Conservation (phyloP, 1,140 invertebrate species). For the Anadara kagoshimensis region DNA sequence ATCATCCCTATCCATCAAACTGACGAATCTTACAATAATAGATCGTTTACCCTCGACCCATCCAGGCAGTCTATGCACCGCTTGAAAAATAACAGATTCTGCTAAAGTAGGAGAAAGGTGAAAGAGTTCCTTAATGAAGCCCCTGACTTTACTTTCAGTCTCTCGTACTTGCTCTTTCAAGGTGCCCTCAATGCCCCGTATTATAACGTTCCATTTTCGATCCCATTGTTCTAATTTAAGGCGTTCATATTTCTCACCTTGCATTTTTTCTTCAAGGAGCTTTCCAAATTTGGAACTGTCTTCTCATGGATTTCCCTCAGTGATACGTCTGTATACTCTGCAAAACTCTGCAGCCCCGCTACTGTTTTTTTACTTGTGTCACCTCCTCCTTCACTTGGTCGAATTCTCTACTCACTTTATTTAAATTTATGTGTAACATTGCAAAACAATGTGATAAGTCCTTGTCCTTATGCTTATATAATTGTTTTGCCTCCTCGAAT, state of each 20-base stretch:
- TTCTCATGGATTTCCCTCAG: background rate
- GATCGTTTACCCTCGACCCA: background rate
- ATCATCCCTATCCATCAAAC: background rate
- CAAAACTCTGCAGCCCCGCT: background rate
- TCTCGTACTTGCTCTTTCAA: background rate
- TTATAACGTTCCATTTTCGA: constrained; percentile 1
- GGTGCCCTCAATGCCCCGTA: background rate
- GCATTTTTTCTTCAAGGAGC: background rate
- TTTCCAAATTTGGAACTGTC: background rate
- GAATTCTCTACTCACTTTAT: background rate
- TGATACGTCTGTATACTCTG: background rate
- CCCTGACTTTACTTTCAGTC: background rate
- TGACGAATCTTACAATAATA: background rate
- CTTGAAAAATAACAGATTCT: background rate
- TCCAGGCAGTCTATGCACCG: background rate
- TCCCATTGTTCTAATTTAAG: background rate
- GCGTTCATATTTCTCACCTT: background rate
- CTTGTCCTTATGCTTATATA: background rate
- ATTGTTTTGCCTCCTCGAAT: too few species aligned
- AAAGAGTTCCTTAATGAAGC: background rate
- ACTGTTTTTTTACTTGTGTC: background rate
- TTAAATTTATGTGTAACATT: background rate
- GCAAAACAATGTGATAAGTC: background rate
- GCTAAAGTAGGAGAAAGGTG: background rate
- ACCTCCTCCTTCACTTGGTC: background rate